phyloP scores from a whole-genome alignment of 2,113 vertebrate genomes.

The Dicerorhinus sumatrensis region DNA sequence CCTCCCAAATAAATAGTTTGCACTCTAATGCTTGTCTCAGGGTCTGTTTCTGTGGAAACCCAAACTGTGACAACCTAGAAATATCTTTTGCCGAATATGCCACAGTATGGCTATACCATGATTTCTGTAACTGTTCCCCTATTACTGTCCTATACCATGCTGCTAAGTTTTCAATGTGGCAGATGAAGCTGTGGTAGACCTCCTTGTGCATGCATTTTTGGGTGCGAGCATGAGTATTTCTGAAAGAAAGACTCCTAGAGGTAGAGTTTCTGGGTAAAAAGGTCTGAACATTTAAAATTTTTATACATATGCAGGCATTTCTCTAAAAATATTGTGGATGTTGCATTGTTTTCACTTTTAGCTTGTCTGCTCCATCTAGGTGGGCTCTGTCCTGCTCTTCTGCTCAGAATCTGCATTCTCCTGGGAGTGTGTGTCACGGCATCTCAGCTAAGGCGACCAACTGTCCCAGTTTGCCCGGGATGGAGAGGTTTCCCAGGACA shows the following conservation, averaged over 20 bases:
- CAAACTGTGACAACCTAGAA: neutral
- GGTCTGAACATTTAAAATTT: neutral
- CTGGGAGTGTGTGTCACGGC: neutral
- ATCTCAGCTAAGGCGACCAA: neutral
- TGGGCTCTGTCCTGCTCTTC: neutral
- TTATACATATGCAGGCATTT: neutral
- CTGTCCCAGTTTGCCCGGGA: neutral
- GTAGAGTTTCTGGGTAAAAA: conserved; percentile 24
- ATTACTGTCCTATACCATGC: neutral
- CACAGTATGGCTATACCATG: neutral
- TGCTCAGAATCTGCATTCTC: neutral
- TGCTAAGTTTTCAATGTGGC: neutral
- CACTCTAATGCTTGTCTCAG: neutral
- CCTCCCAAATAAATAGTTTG: conserved; percentile 14
- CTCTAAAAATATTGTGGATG: neutral
- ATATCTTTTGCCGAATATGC: neutral
- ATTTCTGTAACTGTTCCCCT: neutral
- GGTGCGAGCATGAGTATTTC: neutral
- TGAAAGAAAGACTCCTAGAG: neutral
- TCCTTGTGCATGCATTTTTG: neutral
- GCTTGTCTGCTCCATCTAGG: neutral
- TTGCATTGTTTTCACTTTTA: neutral
- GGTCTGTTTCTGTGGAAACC: conserved; percentile 31
- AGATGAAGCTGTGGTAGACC: neutral
- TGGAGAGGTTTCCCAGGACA: neutral